These are phyloP conservation scores for Porites cylindrica DNA, from an alignment of 92 coral and sea anemone genomes.

Conservation along the genomic window DNA sequence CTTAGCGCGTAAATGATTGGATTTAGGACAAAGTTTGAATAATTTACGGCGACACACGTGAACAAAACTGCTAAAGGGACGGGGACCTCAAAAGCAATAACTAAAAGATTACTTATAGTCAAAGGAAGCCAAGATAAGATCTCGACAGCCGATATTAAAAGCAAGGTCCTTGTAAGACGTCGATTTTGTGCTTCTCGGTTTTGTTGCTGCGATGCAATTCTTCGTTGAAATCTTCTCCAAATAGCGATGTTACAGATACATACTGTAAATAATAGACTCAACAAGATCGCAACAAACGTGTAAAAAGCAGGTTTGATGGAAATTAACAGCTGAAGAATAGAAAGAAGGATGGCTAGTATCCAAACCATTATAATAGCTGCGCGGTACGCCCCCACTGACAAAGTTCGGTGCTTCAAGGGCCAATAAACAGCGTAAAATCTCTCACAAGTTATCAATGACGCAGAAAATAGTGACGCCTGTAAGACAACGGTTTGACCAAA, in stretches of 20 bases:
- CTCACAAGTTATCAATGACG: not conserved
- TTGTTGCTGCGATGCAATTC: not conserved
- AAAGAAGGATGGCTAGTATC: not conserved
- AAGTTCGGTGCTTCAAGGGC: constrained; percentile 4
- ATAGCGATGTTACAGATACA: constrained; percentile 9
- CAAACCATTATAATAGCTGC: not conserved
- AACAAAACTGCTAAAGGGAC: not conserved
- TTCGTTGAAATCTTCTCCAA: not conserved
- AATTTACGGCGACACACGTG: not conserved
- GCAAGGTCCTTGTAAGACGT: constrained; percentile 11
- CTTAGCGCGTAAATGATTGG: not conserved
- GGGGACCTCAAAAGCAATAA: not conserved
- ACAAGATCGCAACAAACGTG: too few relatives aligned
- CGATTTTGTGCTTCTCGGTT: not conserved
- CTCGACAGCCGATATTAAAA: not conserved
- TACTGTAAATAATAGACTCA: not conserved
- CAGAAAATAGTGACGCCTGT: not conserved
- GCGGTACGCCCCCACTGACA: not conserved
- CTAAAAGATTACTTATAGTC: not conserved
- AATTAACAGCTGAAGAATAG: too few relatives aligned
- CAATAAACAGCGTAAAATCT: not conserved
- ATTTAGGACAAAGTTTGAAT: not conserved
- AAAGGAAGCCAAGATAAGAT: constrained; percentile 4
- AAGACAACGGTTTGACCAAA: not conserved
- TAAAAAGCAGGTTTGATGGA: too few relatives aligned